Percentiles rank a stretch among this genome's conserved stretches.
These are phyloP conservation scores for Fulmarus glacialis DNA, from an alignment of 2,113 vertebrate species.

Conservation along the genomic window DNA sequence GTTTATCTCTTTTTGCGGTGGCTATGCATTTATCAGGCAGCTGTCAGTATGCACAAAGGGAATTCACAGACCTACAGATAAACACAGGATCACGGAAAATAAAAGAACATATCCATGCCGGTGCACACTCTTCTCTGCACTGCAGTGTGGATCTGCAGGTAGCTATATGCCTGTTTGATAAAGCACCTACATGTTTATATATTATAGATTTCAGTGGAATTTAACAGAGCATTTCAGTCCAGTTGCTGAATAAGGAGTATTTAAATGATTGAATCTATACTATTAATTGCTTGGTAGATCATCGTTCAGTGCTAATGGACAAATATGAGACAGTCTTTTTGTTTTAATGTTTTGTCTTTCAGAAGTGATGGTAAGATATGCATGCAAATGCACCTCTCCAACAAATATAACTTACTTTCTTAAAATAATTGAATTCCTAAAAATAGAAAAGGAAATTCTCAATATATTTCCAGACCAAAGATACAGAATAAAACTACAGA, in stretches of 20 bases:
- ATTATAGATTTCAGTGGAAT: neutral
- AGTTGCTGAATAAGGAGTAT: neutral
- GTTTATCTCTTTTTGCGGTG: conserved; percentile 43
- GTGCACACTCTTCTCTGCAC: neutral
- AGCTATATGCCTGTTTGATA: neutral
- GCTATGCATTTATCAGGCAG: conserved; percentile 33
- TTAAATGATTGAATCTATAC: neutral
- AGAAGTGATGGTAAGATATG: neutral
- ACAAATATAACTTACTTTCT: neutral
- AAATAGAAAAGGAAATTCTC: neutral
- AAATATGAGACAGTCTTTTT: neutral
- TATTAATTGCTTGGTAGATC: neutral
- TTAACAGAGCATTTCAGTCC: neutral
- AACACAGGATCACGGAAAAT: neutral
- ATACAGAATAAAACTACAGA: neutral
- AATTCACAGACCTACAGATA: neutral
- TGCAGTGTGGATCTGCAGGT: neutral
- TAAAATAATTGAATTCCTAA: neutral
- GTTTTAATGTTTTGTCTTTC: neutral
- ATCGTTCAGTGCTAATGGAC: neutral
- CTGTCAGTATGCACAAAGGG: neutral
- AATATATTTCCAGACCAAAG: neutral
- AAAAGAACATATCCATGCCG: neutral
- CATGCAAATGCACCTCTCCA: neutral
- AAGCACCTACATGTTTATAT: neutral